phyloP scores from a whole-genome alignment of 2,113 vertebrate species.

The Thinocorus orbignyianus region DNA sequence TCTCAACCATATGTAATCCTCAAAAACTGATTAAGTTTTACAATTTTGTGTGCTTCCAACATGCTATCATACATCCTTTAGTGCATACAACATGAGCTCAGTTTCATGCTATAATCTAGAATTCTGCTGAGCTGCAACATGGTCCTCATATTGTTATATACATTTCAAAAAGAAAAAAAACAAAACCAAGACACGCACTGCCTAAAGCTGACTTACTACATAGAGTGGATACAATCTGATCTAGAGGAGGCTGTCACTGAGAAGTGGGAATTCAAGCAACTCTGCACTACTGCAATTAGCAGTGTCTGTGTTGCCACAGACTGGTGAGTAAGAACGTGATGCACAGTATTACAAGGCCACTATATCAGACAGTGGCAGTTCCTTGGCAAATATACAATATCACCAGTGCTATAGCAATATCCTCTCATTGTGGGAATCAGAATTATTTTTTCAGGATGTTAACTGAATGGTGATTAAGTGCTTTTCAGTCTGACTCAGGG shows the following conservation, averaged over 20 bases:
- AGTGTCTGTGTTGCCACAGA: background rate
- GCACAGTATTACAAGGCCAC: background rate
- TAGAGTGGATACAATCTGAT: background rate
- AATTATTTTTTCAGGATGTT: background rate
- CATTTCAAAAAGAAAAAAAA: background rate
- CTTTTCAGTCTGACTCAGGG: background rate
- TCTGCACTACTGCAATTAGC: background rate
- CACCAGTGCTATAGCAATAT: background rate
- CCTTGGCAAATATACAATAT: background rate
- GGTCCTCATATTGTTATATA: background rate
- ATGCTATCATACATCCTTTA: background rate
- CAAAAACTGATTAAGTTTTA: background rate
- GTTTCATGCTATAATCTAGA: background rate
- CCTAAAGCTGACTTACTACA: background rate
- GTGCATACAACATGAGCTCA: fast-evolving
- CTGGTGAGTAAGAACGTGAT: background rate
- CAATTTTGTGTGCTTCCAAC: background rate
- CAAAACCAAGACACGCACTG: background rate
- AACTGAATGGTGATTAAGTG: background rate
- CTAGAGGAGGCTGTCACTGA: background rate
- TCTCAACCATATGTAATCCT: background rate
- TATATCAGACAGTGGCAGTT: background rate
- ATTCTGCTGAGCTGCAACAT: background rate
- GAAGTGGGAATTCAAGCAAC: background rate
- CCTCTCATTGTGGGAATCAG: background rate